Evolutionary conservation across 2,888 invertebrate genomes (phyloP).

Genomic region (Heliconius ismenius): DNA sequence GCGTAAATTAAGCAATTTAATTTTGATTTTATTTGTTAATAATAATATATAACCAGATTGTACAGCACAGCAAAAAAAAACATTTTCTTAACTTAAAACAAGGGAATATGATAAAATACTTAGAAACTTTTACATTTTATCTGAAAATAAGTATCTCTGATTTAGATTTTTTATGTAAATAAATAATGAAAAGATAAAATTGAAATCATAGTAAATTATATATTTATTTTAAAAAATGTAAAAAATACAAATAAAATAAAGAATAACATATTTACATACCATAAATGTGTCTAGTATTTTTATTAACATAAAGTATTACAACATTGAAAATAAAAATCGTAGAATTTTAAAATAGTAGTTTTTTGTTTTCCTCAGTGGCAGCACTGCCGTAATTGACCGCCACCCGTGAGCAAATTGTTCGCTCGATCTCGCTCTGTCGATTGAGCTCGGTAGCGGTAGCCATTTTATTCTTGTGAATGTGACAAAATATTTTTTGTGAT

Average conservation of each 20-base stretch:
- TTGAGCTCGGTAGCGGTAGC: slow-evolving; percentile 78
- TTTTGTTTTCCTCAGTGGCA: slow-evolving; percentile 51
- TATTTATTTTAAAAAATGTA: neutral
- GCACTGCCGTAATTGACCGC: slow-evolving; percentile 72
- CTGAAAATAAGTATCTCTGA: too few relatives aligned
- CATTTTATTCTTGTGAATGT: slow-evolving; percentile 80
- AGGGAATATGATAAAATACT: too few relatives aligned
- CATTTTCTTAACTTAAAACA: too few relatives aligned
- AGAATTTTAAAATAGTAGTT: slow-evolving; percentile 50
- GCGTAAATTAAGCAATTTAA: too few relatives aligned
- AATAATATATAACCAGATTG: too few relatives aligned
- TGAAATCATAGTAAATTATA: too few relatives aligned
- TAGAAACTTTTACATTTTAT: too few relatives aligned
- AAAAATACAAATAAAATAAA: neutral
- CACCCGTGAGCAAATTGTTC: slow-evolving; percentile 72
- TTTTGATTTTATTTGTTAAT: too few relatives aligned
- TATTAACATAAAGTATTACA: neutral
- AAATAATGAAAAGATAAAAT: too few relatives aligned
- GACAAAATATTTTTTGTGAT: slow-evolving; percentile 68
- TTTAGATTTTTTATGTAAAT: too few relatives aligned
- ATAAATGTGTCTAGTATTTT: neutral
- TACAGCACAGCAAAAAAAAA: too few relatives aligned
- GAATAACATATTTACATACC: neutral
- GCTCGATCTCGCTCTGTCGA: slow-evolving; percentile 77
- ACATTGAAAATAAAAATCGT: slow-evolving; percentile 18